Evolutionary conservation across 2,797 vertebrate species (phyloP).

Genomic region (Mico argentatus): DNA sequence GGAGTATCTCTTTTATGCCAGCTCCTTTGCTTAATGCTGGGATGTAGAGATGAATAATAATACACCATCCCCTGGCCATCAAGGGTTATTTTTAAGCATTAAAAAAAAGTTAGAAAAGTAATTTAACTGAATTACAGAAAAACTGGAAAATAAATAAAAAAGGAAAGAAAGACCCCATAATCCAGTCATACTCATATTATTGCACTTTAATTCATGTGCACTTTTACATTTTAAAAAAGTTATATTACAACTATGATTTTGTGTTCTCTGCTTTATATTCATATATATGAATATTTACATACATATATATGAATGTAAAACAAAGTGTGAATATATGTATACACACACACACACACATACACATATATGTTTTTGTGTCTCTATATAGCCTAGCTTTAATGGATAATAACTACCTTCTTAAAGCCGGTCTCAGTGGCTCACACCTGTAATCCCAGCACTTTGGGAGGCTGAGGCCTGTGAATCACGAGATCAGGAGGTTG

Average conservation of each 20-base stretch:
- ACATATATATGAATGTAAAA: not conserved
- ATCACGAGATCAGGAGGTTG: too few relatives aligned
- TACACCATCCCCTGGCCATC: not conserved
- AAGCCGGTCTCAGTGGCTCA: too few relatives aligned
- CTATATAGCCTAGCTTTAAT: not conserved
- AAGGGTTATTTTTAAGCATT: not conserved
- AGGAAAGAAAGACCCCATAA: not conserved
- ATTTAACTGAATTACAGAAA: constrained; percentile 24
- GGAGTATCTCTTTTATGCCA: not conserved
- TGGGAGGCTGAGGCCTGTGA: too few relatives aligned
- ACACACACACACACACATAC: too few relatives aligned
- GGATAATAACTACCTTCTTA: constrained; percentile 37
- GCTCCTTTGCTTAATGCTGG: constrained; percentile 18
- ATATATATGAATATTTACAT: constrained; percentile 11
- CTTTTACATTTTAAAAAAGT: constrained; percentile 11
- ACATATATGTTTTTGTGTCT: not conserved
- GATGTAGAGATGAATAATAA: not conserved
- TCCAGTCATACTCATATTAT: not conserved
- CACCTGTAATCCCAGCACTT: too few relatives aligned
- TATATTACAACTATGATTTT: not conserved
- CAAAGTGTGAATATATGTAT: not conserved
- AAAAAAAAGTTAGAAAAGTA: not conserved
- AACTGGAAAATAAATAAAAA: not conserved
- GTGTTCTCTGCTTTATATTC: constrained; percentile 38
- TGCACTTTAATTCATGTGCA: not conserved